These are phyloP conservation scores for Pollenia angustigena DNA, from an alignment of 2,888 invertebrate species.

Conservation along the genomic window DNA sequence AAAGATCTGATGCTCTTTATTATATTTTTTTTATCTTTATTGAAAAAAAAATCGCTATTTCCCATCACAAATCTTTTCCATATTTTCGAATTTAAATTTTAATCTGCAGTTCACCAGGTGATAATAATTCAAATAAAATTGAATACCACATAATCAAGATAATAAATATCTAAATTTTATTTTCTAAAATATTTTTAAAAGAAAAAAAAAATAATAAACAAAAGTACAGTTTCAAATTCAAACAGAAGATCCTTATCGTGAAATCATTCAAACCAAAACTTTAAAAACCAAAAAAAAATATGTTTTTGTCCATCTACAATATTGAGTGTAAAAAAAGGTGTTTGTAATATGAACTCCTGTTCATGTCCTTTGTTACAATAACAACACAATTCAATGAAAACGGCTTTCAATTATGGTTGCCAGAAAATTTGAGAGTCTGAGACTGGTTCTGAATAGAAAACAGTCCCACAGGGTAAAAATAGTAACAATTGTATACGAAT, in stretches of 20 bases:
- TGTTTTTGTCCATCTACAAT: not conserved
- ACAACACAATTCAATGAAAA: slow-evolving; percentile 61
- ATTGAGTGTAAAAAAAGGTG: slow-evolving; percentile 55
- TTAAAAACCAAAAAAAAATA: slow-evolving; percentile 44
- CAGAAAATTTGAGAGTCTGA: slow-evolving; percentile 45
- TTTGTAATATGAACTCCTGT: slow-evolving; percentile 69
- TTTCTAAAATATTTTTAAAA: not conserved
- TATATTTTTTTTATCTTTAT: too few relatives aligned
- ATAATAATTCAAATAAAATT: slow-evolving; percentile 30
- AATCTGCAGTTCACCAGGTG: slow-evolving; percentile 15
- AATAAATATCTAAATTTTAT: slow-evolving; percentile 4
- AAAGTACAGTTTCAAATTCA: slow-evolving; percentile 70
- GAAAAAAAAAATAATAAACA: not conserved
- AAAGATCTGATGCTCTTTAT: too few relatives aligned
- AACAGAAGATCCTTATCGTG: slow-evolving; percentile 50
- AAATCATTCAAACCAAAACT: slow-evolving; percentile 34
- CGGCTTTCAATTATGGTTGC: slow-evolving; percentile 67
- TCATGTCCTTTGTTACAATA: slow-evolving; percentile 23
- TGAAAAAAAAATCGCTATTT: not conserved
- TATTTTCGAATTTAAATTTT: not conserved
- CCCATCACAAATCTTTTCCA: not conserved
- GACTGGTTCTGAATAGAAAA: slow-evolving; percentile 16
- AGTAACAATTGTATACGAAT: slow-evolving; percentile 44
- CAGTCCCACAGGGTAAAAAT: slow-evolving; percentile 66
- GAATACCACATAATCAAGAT: slow-evolving; percentile 50